Percentiles rank a stretch among this genome's conserved stretches.
Conservation (phyloP, 2,797 vertebrate species). For the Labeo calbasu region DNA sequence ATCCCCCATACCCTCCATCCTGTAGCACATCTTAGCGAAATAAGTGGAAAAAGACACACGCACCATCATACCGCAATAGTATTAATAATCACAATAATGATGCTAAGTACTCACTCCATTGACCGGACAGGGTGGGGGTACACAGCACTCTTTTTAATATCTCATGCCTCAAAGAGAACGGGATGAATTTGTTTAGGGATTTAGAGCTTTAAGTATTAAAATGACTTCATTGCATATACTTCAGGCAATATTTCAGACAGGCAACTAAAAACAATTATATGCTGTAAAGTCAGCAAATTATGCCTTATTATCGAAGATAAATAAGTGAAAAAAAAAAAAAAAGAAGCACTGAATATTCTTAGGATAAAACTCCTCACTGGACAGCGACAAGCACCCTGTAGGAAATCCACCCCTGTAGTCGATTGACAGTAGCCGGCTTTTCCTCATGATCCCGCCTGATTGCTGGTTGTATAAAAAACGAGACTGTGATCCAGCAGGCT, state of each 20-base stretch:
- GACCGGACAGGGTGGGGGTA: constrained; percentile 33
- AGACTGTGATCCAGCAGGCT: constrained; percentile 43
- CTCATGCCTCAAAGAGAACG: constrained; percentile 38
- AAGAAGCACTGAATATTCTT: constrained; percentile 49
- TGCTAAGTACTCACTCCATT: constrained; percentile 47
- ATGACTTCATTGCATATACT: constrained; percentile 48
- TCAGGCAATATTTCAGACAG: constrained; percentile 55
- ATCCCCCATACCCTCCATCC: constrained; percentile 91
- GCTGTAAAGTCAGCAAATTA: constrained; percentile 50
- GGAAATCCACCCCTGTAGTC: constrained; percentile 44
- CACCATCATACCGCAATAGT: constrained; percentile 48
- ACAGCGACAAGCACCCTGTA: constrained; percentile 45
- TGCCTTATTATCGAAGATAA: constrained; percentile 48
- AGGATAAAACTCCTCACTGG: constrained; percentile 34
- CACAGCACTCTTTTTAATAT: constrained; percentile 33
- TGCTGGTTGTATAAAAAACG: constrained; percentile 45
- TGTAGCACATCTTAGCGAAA: constrained; percentile 74
- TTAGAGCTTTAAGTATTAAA: constrained; percentile 49
- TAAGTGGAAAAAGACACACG: constrained; percentile 34
- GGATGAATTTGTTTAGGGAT: constrained; percentile 40
- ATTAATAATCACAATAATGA: constrained; percentile 52
- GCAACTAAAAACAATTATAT: constrained; percentile 55
- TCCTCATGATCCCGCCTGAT: constrained; percentile 34
- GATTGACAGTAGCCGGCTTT: constrained; percentile 47
- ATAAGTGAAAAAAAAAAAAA: neutral